phyloP scores from a whole-genome alignment of 2,888 invertebrate genomes.

The Scaptomyza polygonia region DNA sequence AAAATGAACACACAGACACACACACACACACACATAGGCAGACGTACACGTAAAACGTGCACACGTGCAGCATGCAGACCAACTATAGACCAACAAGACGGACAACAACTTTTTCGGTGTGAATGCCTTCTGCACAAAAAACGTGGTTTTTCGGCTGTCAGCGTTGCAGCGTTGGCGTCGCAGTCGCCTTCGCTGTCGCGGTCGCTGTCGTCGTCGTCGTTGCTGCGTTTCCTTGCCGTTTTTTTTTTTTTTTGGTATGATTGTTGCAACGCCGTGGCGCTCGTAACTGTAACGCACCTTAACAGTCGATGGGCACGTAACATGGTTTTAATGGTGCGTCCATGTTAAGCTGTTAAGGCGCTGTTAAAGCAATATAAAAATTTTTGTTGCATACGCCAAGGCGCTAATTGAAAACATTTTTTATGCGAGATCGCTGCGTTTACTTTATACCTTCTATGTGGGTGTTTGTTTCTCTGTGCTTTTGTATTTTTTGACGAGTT shows the following conservation, averaged over 20 bases:
- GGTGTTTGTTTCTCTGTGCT: too few species aligned
- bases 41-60: slow-evolving; percentile 48
- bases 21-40: neutral
- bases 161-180: slow-evolving; percentile 43
- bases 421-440: slow-evolving; percentile 14
- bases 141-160: slow-evolving; percentile 72
- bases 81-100: slow-evolving; percentile 9
- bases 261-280: slow-evolving; percentile 45
- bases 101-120: slow-evolving; percentile 79
- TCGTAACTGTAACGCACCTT: slow-evolving; percentile 32
- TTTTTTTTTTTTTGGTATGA: too few species aligned
- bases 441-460: too few species aligned
- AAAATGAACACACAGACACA: slow-evolving; percentile 5
- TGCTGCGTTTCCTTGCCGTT: slow-evolving; percentile 22
- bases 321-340: slow-evolving; percentile 27
- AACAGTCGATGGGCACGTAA: slow-evolving; percentile 30
- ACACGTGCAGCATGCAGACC: slow-evolving; percentile 66
- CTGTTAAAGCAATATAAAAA: slow-evolving; percentile 14
- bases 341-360: slow-evolving; percentile 32
- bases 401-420: slow-evolving; percentile 31
- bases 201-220: slow-evolving; percentile 32
- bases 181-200: slow-evolving; percentile 22
- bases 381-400: slow-evolving; percentile 54
- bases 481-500: neutral
- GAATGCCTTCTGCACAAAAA: slow-evolving; percentile 84